A percentile compares a stretch with the other conserved stretches of the same genome.
These are phyloP conservation scores for Pardalotus punctatus DNA, from an alignment of 2,113 vertebrate genomes.

Conservation along the genomic window DNA sequence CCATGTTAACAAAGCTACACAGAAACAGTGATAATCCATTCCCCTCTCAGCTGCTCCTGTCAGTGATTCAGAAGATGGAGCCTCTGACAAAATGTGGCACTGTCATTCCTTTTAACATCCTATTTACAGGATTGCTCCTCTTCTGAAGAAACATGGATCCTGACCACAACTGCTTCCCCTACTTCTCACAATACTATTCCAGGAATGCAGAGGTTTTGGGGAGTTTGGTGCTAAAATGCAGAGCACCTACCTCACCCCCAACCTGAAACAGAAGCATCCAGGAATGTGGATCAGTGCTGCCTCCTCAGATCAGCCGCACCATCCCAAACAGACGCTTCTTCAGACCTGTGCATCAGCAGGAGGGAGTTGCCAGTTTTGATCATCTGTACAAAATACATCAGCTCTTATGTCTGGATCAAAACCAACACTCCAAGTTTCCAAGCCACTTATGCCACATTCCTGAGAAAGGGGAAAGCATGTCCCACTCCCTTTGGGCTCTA, in stretches of 20 bases:
- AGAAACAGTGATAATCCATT: background rate
- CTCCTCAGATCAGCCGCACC: slow-evolving; percentile 69
- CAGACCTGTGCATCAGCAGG: slow-evolving; percentile 67
- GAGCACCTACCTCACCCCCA: slow-evolving; percentile 70
- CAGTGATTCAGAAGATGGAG: slow-evolving; percentile 43
- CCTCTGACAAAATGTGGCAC: slow-evolving; percentile 2
- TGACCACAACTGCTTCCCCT: slow-evolving; percentile 31
- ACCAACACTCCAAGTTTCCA: slow-evolving; percentile 54
- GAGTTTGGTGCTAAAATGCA: slow-evolving; percentile 71
- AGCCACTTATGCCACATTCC: slow-evolving; percentile 55
- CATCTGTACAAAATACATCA: slow-evolving; percentile 71
- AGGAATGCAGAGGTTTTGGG: slow-evolving; percentile 67
- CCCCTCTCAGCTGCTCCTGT: slow-evolving; percentile 38
- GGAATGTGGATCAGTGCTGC: slow-evolving; percentile 70
- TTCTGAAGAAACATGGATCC: slow-evolving; percentile 42
- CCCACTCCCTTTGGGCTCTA: slow-evolving; percentile 49
- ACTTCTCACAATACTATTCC: slow-evolving; percentile 50
- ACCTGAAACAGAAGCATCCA: slow-evolving; percentile 70
- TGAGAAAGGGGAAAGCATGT: slow-evolving; percentile 29
- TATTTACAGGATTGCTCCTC: slow-evolving; percentile 18
- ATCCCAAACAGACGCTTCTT: slow-evolving; percentile 70
- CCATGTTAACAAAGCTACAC: slow-evolving; percentile 7
- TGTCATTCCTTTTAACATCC: background rate
- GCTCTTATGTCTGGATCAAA: slow-evolving; percentile 70
- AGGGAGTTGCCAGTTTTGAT: slow-evolving; percentile 71